Base-by-base conservation (phyloP, 2,888 invertebrate species). In the Tenthredo scrophulariae region DNA sequence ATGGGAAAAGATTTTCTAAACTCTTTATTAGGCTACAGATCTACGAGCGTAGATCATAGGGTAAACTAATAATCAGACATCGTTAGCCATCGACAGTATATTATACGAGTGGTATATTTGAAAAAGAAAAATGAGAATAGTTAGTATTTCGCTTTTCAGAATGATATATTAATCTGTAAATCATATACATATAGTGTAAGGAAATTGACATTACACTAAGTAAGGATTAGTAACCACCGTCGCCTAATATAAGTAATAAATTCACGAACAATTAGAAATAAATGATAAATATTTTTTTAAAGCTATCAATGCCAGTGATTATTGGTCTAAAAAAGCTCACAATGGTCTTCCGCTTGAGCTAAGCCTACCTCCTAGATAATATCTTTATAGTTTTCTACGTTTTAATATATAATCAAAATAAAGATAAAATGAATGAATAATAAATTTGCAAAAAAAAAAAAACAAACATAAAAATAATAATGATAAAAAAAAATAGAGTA, bases 321-420 rank as follows among this genome's bases (percentile, higher is more conserved):
- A 83, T 83, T 67, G 83, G 83, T 70, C 15, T 67, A 74, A 74
- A 46, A 62, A 62, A 83, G 83, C 67, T 83, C 67, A 83, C 67
- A 33, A 43, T 50, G 83, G 83, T 83, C 83, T 83, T 83, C 83
- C 83, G 46, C 43, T 83, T 26, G 83, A 83, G 67, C 62, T 74
- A 83, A 83, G 83, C 70, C 67, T 83, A 83, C 83, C 83, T 83
- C 83, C 70, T 83, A 83, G 83, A 83, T 70, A 70, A 83, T 50
- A 70, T 83, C 65, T 83, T 83, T 83, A 65, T 83, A 83, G 70
- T 83, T 83, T 83, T 83, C 67, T 83, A 83, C 67, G 46, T 67
- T 65, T 67, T 67, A 83, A 4, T 80, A 80, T 50, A 67, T 65
- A 67, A 67, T 43, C 33, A 33, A 54, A 50, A 54, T 9, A 22